Evolutionary conservation across 2,113 vertebrate species (phyloP), one percentile per base, ranked within the genome.

Genomic region (Isichthys henryi): DNA sequence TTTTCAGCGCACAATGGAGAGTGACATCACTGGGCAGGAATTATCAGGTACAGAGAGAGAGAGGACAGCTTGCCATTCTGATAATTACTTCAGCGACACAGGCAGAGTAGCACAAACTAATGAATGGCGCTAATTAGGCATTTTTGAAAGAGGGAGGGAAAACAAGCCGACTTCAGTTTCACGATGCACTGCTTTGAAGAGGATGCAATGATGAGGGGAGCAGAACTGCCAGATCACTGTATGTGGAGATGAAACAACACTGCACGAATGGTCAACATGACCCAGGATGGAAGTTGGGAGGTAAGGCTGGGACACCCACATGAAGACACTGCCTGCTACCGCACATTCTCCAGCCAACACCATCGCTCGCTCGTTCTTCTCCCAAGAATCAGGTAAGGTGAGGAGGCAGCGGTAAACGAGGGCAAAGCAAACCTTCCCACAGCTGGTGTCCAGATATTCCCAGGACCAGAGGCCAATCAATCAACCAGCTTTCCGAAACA

Each of bases 401-500:
- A 43, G 56, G 39, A 46, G 66, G 82, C 66, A 77, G 88, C n/a
- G n/a, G 15, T 88, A 35, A 85, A 91, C 62, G 13, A 48, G 84
- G 31, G 80, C 48, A 17, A 23, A 31, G 21, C 49, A 7, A 50
- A 17, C 19, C 31, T 39, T 56, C 89, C 53, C 17, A 19, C 53
- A 83, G 89, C 21, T 0, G 84, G 1, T 70, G 11, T 83, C 49
- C 13, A 23, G 0, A 50, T 13, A 27, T 13, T 21, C n/a, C 2
- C 62, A 2, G 13, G 0, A 3, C 3, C 77, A 0, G 80, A 0
- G 35, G 2, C 43, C 86, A 35, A 88, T 88, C 89, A 90, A 88
- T 89, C 89, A 90, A 27, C 89, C 2, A 17, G 21, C 58, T 43
- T 35, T 66, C 56, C 4, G 31, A 74, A 83, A 89, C 85, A 90